Conservation (phyloP, 2,888 invertebrate species). For the Lycia hirtaria region DNA sequence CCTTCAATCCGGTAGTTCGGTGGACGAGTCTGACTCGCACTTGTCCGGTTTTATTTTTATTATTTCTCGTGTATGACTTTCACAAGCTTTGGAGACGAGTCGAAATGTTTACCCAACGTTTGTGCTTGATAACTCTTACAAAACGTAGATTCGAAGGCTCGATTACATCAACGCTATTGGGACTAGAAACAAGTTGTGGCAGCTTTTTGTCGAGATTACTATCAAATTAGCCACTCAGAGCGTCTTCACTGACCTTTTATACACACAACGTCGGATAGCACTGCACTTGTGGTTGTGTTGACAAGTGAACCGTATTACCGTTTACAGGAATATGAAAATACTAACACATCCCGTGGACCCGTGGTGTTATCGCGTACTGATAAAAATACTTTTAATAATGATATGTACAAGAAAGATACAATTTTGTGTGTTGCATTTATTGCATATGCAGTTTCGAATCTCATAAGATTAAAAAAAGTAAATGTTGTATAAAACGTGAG, state of each 20-base stretch:
- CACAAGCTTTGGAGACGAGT: not conserved
- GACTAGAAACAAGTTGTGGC: constrained; percentile 16
- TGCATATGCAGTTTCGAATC: not conserved
- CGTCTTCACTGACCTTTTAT: constrained; percentile 16
- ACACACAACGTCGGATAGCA: constrained; percentile 1
- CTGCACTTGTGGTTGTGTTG: constrained; percentile 9
- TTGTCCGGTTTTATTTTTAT: too few relatives aligned
- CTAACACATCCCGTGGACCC: too few relatives aligned
- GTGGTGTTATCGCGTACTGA: too few relatives aligned
- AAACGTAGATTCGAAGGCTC: not conserved
- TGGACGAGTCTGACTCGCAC: too few relatives aligned
- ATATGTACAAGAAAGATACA: too few relatives aligned
- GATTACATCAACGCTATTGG: constrained; percentile 16
- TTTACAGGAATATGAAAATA: too few relatives aligned
- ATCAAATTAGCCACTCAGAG: constrained; percentile 5
- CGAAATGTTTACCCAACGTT: not conserved
- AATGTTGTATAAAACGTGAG: not conserved
- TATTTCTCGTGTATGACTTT: not conserved
- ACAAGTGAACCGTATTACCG: constrained; percentile 1
- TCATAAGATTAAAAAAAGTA: not conserved
- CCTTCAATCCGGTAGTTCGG: too few relatives aligned
- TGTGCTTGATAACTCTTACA: not conserved
- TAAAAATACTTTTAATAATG: too few relatives aligned
- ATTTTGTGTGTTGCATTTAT: not conserved
- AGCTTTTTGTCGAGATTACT: constrained; percentile 11